Base-by-base conservation (phyloP, 2,797 vertebrate species). In the Coendou prehensilis region DNA sequence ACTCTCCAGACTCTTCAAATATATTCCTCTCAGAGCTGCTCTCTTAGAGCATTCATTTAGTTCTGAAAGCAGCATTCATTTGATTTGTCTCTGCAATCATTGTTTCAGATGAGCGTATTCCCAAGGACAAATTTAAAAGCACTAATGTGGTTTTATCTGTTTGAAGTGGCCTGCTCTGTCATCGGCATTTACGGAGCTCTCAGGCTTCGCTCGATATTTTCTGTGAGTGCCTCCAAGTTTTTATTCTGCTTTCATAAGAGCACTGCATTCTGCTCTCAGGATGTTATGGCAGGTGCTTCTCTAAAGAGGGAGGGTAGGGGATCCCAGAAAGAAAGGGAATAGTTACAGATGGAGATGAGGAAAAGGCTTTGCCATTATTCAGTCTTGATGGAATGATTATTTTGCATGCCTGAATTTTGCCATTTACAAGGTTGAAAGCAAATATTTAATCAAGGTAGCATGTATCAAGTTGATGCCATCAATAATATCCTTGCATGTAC, bases 101-200 rank as follows among this genome's bases (percentile, higher is more conserved):
- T 98, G 82, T 94, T 98, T 95, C 87, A 97, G 91, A 98, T 95
- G 59, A 98, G 41, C 9, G 0, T 97, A 96, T 98, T 98, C 84
- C 96, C 90, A 97, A 45, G 45, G 97, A 98, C 82, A 97, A 96
- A 97, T 98, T 97, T 98, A 97, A 98, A 98, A 98, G 79, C 97
- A 95, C 71, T 98, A 98, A 98, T 97, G 76, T 37, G 87, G 81
- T 87, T 97, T 98, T 98, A 96, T 97, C 78, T 96, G 9, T 97
- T 98, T 98, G 97, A 98, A 98, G 97, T 98, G 88, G 67, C 30
- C 75, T 97, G 30, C 59, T 98, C 95, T 96, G 83, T 97, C 76
- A 89, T 92, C 54, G 84, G 75, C 95, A 97, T 97, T 96, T 56
- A 56, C 6, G 63, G 75, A 97, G 54, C 26, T 94, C 30, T 80